Base-by-base conservation (phyloP, 64 coral and sea anemone genomes). In the Catalaphyllia jardinei region DNA sequence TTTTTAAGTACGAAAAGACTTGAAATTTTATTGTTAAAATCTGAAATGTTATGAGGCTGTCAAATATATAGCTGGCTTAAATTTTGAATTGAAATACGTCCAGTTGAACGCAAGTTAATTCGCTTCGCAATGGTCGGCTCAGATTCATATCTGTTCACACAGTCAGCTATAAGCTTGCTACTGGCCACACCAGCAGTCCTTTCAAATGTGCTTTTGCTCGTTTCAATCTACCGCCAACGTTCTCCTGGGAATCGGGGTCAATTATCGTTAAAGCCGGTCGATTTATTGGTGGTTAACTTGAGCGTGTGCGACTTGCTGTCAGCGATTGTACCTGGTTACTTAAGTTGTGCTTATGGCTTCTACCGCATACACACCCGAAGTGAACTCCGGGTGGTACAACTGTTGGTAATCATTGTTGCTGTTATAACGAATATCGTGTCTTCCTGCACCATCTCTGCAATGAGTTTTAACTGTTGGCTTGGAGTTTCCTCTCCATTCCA, bases 341-440 rank as follows among this genome's bases (percentile, higher is more conserved):
- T 54, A 62, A 10, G 59, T n/a, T n/a, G n/a, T n/a, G n/a, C n/a
- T 10, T 12, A 18, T 29, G 10, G 62, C 29, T 33, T 81, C 55
- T 3, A 0, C 62, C 15, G 7, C 8, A 57, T 54, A 3, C 14
- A 8, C 31, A 22, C 57, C 18, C 57, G 28, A 81, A 28, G 62
- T 62, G 8, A 62, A 54, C 16, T 81, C 10, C 0, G 1, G 16
- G 59, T 0, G 5, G 4, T 33, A 0, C 1, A 15, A 17, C 30
- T 31, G 6, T 8, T 81, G 59, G 19, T 81, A 18, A 33, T 8
- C 2, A 8, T 14, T 18, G 55, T 18, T 19, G 79, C 8, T 16
- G 79, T 81, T 62, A 8, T 81, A 16, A 17, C 79, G 62, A 81
- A 62, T 35, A 63, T 81, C 55, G 79, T 81, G 29, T 62, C 79